Percentiles rank a stretch among this genome's conserved stretches.
These are phyloP conservation scores for Lonchura striata DNA, from an alignment of 2,113 vertebrate species.

Conservation along the genomic window DNA sequence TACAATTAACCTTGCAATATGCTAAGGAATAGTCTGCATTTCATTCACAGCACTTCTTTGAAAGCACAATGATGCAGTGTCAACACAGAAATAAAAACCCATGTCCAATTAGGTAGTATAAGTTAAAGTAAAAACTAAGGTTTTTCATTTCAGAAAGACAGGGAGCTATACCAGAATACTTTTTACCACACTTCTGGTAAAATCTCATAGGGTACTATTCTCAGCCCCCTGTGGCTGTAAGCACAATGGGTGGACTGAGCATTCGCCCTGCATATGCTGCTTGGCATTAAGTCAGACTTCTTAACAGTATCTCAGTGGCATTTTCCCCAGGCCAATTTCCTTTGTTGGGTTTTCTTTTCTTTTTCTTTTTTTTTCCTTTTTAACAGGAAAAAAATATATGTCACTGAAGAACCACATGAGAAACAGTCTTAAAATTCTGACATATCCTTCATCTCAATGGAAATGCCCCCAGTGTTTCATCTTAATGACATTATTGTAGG, in stretches of 20 bases:
- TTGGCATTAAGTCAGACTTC: slow-evolving; percentile 41
- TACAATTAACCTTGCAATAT: neutral
- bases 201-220: neutral
- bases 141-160: slow-evolving; percentile 7
- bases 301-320: slow-evolving; percentile 42
- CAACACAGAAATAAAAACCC: neutral
- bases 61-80: neutral
- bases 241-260: neutral
- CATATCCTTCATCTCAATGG: neutral
- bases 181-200: neutral
- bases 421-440: neutral
- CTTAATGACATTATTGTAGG: neutral
- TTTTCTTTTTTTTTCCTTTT: neutral
- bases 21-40: neutral
- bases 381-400: neutral
- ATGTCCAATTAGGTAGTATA: neutral
- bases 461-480: neutral
- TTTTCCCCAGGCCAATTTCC: slow-evolving; percentile 33
- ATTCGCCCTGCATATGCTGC: neutral
- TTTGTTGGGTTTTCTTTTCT: neutral
- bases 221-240: slow-evolving; percentile 43
- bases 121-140: neutral
- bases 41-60: neutral
- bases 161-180: slow-evolving; percentile 9
- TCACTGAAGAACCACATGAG: slow-evolving; percentile 13